Evolutionary conservation across 2,888 invertebrate genomes (phyloP).

Genomic region (Crocallis elinguaria): DNA sequence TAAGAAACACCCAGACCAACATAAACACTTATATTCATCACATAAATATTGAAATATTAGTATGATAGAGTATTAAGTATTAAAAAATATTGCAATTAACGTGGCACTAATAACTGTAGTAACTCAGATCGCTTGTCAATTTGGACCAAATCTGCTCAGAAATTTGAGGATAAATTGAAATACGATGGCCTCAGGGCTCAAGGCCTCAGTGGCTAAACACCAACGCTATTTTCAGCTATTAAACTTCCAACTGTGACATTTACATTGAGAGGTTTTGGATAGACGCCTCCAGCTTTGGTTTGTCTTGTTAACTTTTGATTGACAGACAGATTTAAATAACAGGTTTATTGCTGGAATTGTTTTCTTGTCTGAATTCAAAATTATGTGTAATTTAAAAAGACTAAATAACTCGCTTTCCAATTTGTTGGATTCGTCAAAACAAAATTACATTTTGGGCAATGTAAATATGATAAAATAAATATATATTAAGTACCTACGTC

Average conservation of each 20-base stretch:
- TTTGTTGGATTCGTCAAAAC: no score
- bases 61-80: neutral
- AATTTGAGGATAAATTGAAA: constrained; percentile 14
- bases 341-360: neutral
- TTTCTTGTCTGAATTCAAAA: no score
- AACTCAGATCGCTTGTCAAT: constrained; percentile 1
- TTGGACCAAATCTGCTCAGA: constrained; percentile 1
- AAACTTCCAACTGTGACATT: constrained; percentile 15
- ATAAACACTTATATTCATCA: no score
- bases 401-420: no score
- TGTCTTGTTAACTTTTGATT: neutral
- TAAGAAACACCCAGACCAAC: no score
- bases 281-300: neutral
- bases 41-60: no score
- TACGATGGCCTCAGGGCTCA: neutral
- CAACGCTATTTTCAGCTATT: neutral
- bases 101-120: no score
- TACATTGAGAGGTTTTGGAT: neutral
- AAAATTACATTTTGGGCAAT: no score
- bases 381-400: no score
- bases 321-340: neutral
- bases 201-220: neutral
- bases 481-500: no score
- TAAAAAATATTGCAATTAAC: no score
- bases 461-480: no score